Base-by-base conservation (phyloP, 2,888 invertebrate genomes). In the Abscondita cerata region DNA sequence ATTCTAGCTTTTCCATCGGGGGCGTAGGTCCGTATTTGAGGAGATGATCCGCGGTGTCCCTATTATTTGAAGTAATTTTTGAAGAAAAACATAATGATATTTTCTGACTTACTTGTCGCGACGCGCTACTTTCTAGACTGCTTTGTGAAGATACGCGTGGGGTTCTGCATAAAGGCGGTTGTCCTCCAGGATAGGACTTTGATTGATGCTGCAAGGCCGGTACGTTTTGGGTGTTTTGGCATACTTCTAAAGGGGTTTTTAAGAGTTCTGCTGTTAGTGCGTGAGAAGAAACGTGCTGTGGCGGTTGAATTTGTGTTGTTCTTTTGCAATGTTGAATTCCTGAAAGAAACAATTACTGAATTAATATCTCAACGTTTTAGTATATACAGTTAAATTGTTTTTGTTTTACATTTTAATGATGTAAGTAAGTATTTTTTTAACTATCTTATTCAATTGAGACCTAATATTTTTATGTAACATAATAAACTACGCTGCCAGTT, bases 121-220 rank as follows among this genome's bases (percentile, higher is more conserved):
- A 65, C 85, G 65, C 87, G 68, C 88, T 88, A 74, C 90, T 90
- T 75, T 93, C 93, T 65, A 92, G 82, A 75, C 92, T 92, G 81
- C 92, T 90, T 79, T 93, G 93, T 58, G 92, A 92, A 11, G 91
- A 91, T 70, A 92, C 88, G 25, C 92, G 92, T 20, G 92, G 90
- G 0, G 92, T 92, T 64, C 93, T 83, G 66, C 89, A 88, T 18
- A 93, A 84, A 33, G 89, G 83, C 1, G 89, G 88, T 44, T 62
- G 65, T 15, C 76, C 76, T 52, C 81, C 78, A 1, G 88, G 87
- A 75, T 87, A 87, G 60, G 87, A 87, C 70, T 85, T 84, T 57
- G 87, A 86, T 80, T 92, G 91, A 68, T 92, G 91, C 64, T 89
- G 83, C 20, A 89, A 73, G 82, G 84, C 55, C 81, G 85, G 18